phyloP scores from a whole-genome alignment of 2,797 vertebrate species.

The Sebastolobus alascanus region DNA sequence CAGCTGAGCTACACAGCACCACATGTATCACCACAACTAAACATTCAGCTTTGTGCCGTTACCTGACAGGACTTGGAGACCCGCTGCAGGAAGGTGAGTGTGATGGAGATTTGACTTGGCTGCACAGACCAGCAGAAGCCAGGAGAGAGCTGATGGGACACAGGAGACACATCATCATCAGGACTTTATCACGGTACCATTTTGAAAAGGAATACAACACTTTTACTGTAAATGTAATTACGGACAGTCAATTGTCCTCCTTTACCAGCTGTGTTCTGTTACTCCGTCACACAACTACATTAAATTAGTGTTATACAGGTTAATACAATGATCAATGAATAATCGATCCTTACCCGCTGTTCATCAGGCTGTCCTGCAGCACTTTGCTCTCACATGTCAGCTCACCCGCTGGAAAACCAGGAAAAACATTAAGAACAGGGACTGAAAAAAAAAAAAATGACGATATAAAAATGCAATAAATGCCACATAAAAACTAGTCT shows the following conservation, averaged over 20 bases:
- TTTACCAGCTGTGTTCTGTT: not conserved
- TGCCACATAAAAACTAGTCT: not conserved
- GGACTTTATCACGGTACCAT: not conserved
- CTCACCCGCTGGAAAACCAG: constrained; percentile 84
- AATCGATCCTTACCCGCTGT: constrained; percentile 90
- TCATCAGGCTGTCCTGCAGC: constrained; percentile 94
- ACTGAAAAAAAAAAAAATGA: not conserved
- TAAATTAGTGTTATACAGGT: not conserved
- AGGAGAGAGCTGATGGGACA: constrained; percentile 89
- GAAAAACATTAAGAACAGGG: not conserved
- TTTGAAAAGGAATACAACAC: not conserved
- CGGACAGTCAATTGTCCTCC: not conserved
- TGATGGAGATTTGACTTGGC: constrained; percentile 90
- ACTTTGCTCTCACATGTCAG: constrained; percentile 90
- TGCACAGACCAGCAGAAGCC: constrained; percentile 88
- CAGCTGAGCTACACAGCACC: not conserved
- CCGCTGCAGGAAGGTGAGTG: constrained; percentile 91
- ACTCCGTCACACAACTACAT: constrained; percentile 10
- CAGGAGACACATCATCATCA: not conserved
- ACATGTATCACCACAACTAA: not conserved
- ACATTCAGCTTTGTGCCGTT: constrained; percentile 46
- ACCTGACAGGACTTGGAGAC: constrained; percentile 91
- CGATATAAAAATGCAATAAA: not conserved
- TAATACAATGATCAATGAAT: not conserved
- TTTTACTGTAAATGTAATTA: constrained; percentile 4